Conservation (phyloP, 2,888 invertebrate species). For the Hybos culiciformis region DNA sequence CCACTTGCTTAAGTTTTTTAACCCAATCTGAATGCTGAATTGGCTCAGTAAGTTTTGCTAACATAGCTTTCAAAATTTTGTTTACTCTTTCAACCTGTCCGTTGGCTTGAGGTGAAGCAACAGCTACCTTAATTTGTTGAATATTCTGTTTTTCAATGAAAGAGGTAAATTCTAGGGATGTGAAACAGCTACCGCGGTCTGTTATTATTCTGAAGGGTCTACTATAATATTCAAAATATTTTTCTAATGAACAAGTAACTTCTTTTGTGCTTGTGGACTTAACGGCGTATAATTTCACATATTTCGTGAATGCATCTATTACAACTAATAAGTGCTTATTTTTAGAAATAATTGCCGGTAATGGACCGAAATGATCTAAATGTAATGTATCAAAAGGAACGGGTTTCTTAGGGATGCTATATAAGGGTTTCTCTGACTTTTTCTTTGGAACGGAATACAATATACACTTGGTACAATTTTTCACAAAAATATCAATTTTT, state of each 20-base stretch:
- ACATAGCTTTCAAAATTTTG: too few relatives aligned
- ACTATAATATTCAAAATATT: conserved; percentile 2
- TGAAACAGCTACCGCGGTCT: conserved; percentile 1
- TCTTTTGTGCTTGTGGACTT: conserved; percentile 12
- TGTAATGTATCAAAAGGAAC: conserved; percentile 4
- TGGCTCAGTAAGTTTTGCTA: too few relatives aligned
- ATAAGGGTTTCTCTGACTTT: conserved; percentile 16
- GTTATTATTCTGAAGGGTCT: background rate
- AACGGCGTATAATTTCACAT: background rate
- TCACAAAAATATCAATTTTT: too few relatives aligned
- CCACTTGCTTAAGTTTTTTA: too few relatives aligned
- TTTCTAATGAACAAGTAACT: background rate
- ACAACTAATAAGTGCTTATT: background rate
- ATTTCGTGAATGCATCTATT: conserved; percentile 1
- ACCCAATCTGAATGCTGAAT: too few relatives aligned
- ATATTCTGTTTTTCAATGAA: too few relatives aligned
- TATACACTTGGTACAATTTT: too few relatives aligned
- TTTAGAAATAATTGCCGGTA: conserved; percentile 4
- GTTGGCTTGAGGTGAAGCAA: too few relatives aligned
- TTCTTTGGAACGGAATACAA: background rate
- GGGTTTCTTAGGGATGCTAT: conserved; percentile 16
- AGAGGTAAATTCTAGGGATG: background rate
- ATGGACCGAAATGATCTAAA: conserved; percentile 1
- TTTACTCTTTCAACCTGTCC: too few relatives aligned
- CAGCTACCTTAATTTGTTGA: background rate